phyloP scores from a whole-genome alignment of 1,140 invertebrate genomes.

The Drosophila simulans region DNA sequence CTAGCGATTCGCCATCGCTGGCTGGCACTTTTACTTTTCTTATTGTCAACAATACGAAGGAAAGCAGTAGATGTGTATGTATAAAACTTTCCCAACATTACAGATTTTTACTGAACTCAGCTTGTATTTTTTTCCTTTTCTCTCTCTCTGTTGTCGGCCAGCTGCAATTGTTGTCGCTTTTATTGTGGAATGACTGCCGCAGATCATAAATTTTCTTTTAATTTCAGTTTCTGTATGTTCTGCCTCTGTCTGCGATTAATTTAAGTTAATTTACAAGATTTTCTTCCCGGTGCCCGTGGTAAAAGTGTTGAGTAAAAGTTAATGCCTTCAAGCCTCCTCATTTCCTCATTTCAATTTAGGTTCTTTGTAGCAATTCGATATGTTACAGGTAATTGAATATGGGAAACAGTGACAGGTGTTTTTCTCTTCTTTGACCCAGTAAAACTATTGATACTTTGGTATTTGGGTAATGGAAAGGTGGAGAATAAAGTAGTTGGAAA shows the following conservation, averaged over 20 bases:
- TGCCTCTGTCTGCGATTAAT: slow-evolving; percentile 21
- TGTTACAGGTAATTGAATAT: slow-evolving; percentile 8
- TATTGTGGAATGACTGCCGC: slow-evolving; percentile 39
- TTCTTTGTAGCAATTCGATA: slow-evolving; percentile 5
- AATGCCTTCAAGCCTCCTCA: neutral
- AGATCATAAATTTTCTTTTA: slow-evolving; percentile 74
- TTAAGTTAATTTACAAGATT: slow-evolving; percentile 36
- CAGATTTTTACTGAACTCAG: slow-evolving; percentile 16
- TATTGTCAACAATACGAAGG: slow-evolving; percentile 68
- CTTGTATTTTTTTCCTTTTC: neutral
- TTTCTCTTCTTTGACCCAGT: neutral
- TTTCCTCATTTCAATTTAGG: neutral
- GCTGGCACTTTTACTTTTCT: slow-evolving; percentile 71
- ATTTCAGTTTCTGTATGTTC: slow-evolving; percentile 57
- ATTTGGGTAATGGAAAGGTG: neutral
- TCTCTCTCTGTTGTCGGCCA: neutral
- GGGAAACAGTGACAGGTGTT: slow-evolving; percentile 4
- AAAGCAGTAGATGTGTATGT: slow-evolving; percentile 31
- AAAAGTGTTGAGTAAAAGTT: slow-evolving; percentile 29
- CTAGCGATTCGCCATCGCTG: slow-evolving; percentile 23
- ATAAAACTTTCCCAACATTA: slow-evolving; percentile 71
- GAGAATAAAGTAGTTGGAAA: too few relatives aligned
- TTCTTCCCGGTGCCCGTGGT: neutral
- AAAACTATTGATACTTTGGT: neutral
- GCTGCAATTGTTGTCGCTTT: slow-evolving; percentile 43